Evolutionary conservation across 2,888 invertebrate species (phyloP), one percentile per base, ranked within the genome.

Genomic region (Junonia oenone): DNA sequence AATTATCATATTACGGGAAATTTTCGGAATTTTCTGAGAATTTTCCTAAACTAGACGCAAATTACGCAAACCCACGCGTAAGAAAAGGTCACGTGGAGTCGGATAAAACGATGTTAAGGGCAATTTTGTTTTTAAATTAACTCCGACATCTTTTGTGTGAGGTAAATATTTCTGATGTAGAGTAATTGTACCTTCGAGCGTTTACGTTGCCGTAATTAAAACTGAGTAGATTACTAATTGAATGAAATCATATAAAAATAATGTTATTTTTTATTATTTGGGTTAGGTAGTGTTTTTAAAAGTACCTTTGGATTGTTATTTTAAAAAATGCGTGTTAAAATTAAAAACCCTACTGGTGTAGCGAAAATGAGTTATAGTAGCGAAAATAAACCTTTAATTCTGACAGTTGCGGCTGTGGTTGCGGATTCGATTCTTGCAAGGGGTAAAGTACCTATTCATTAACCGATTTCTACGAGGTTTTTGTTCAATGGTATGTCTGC

Each of bases 121-220:
- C 37, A 49, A 49, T 49, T 47, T 27, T n/a, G 22, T 26, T 45
- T 33, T 43, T 26, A 33, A 33, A 51, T 26, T 33, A 33, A 45
- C 22, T 51, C 15, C 1, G 26, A 13, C 26, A 43, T 43, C 13
- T 43, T 43, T 43, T 13, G 14, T 43, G 11, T 43, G 13, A 43
- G 15, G 22, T 6, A 43, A 43, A 26, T 26, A 17, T 11, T 19
- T 13, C 13, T 26, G 6, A 26, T 14, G 26, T 33, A n/a, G n/a
- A 6, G 26, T 22, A 43, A 43, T 43, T 43, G 43, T 22, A 19
- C 22, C 43, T 43, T 8, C 22, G 43, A 26, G 43, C 13, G 13
- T 14, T 13, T 13, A 43, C 14, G 17, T 26, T 13, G 5, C 13
- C 6, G 3, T 26, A 13, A 43, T 43, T 22, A 43, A 43, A 38